These are phyloP conservation scores for Atta cephalotes DNA, from an alignment of 1,140 invertebrate genomes.

Conservation along the genomic window DNA sequence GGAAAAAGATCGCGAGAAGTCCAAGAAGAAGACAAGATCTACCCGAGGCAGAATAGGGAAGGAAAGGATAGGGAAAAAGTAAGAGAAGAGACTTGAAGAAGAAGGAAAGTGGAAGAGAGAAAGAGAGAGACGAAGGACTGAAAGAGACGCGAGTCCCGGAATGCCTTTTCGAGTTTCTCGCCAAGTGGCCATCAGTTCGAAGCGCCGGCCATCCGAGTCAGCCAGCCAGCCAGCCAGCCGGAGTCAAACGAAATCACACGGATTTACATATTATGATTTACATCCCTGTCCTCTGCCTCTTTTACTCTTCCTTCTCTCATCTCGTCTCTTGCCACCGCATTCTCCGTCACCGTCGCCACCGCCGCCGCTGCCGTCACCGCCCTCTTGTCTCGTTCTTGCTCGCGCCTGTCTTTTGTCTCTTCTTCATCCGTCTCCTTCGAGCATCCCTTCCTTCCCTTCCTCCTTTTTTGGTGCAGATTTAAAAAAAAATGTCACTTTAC, in stretches of 20 bases:
- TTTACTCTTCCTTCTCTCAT: constrained; percentile 60
- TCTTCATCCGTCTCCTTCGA: neutral
- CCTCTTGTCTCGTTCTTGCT: constrained; percentile 28
- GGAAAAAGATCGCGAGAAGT: constrained; percentile 45
- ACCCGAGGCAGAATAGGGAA: constrained; percentile 39
- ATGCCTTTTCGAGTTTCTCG: constrained; percentile 80
- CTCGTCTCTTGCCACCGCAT: neutral
- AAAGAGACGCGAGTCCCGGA: constrained; percentile 72
- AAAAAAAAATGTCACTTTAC: constrained; percentile 31
- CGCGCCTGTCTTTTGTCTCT: constrained; percentile 23
- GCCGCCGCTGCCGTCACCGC: neutral
- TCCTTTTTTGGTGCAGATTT: neutral
- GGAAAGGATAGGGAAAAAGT: neutral
- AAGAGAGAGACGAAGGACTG: constrained; percentile 30
- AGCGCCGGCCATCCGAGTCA: constrained; percentile 74
- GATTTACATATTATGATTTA: constrained; percentile 85
- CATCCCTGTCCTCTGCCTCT: constrained; percentile 81
- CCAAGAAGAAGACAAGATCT: constrained; percentile 50
- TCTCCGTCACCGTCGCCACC: constrained; percentile 1
- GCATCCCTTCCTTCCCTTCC: neutral
- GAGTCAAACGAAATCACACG: constrained; percentile 83
- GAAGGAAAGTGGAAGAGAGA: constrained; percentile 14
- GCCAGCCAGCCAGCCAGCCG: constrained; percentile 71
- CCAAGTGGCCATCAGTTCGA: constrained; percentile 80
- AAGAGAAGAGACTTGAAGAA: neutral